phyloP scores from a whole-genome alignment of 2,797 vertebrate genomes.

The Streptopelia turtur region DNA sequence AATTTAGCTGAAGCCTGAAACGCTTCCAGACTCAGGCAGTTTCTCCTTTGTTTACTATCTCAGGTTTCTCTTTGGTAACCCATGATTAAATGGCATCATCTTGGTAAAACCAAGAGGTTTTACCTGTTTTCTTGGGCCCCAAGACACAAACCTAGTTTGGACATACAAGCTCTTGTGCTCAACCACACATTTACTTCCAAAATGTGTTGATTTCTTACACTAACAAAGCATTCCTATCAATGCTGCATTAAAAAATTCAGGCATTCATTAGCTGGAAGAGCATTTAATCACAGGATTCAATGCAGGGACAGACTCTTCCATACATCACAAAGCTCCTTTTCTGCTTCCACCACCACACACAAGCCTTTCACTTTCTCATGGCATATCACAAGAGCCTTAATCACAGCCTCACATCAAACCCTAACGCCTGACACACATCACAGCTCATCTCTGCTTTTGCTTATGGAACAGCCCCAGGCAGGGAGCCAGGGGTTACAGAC shows the following conservation, averaged over 20 bases:
- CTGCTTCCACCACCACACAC: not conserved
- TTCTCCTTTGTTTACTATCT: not conserved
- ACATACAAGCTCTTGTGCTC: not conserved
- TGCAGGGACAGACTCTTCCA: not conserved
- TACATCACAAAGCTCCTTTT: not conserved
- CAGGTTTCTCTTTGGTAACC: not conserved
- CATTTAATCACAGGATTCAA: not conserved
- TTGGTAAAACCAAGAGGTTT: not conserved
- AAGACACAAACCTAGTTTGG: not conserved
- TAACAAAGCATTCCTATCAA: not conserved
- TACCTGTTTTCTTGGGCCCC: not conserved
- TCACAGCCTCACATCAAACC: not conserved
- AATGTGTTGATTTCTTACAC: not conserved
- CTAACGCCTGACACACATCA: not conserved
- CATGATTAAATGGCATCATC: fast-evolving
- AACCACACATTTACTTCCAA: not conserved
- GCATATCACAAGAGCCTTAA: not conserved
- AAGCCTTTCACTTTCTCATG: not conserved
- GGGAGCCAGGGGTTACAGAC: not conserved
- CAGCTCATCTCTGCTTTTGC: not conserved
- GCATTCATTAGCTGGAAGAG: not conserved
- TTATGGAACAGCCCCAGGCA: not conserved
- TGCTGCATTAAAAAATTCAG: not conserved
- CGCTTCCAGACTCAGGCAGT: not conserved
- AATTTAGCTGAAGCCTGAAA: not conserved